Base-by-base conservation (phyloP, 2,797 vertebrate genomes). In the Ara ararauna region DNA sequence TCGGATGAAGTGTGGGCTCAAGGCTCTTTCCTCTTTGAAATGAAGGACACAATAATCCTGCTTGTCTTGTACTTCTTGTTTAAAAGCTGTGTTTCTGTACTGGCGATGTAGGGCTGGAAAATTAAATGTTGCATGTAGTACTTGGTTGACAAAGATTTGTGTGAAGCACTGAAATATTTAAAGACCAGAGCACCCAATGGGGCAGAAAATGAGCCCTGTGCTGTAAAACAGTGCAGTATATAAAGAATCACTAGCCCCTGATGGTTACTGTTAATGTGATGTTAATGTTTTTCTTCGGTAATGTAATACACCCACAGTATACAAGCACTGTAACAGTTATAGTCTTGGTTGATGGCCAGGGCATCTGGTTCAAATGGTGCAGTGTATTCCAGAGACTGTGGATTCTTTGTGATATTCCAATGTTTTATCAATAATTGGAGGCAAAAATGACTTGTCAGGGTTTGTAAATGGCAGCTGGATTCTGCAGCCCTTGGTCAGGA, bases 241-340 rank as follows among this genome's bases (percentile, higher is more conserved):
- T 89, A 76, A 95, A 94, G 79, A 94, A 90, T 93, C 48, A 60
- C 71, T 87, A 56, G 82, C 42, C 84, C 65, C 78, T 91, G 74
- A 76, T 94, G 91, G 53, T 84, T 97, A 65, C 88, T 90, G 83
- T 85, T 97, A 88, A 94, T 87, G 75, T 65, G 64, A 73, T 93
- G 85, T 89, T 90, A 76, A 95, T 96, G 60, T 94, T 94, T 96
- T 96, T 94, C 76, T 78, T 7, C 67, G 76, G 87, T 95, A 95
- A 85, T 67, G 40, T 77, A 80, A 85, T 95, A 97, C 72, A 93
- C 81, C 89, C 87, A 62, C 80, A 92, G 89, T 97, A 92, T 84
- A 72, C 76, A 97, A 75, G 66, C 85, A 71, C 93, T 95, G 32
- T 54, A 94, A 87, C 83, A 87, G 74, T 80, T 90, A 71, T 58